Evolutionary conservation across 1,140 invertebrate species (phyloP).

Genomic region (Drosophila micromelanica): DNA sequence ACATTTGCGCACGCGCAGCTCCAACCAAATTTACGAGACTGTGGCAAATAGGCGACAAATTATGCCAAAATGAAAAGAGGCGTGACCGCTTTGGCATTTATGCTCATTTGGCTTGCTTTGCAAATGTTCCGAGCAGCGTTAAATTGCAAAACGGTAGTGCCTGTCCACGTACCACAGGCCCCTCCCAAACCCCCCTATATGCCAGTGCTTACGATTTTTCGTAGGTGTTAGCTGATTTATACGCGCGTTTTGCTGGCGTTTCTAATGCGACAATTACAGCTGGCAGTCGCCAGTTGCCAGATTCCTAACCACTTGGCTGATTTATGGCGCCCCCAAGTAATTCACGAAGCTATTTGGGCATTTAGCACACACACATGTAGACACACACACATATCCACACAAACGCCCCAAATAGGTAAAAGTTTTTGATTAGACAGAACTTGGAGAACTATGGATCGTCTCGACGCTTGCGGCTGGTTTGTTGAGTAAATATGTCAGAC

Average conservation of each 20-base stretch:
- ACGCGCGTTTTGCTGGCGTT: slow-evolving; percentile 73
- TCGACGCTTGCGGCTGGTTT: slow-evolving; percentile 49
- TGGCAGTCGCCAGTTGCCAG: slow-evolving; percentile 51
- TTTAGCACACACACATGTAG: slow-evolving; percentile 59
- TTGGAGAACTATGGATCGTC: slow-evolving; percentile 25
- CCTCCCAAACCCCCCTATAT: neutral
- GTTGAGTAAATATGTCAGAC: slow-evolving; percentile 79
- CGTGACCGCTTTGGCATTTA: slow-evolving; percentile 74
- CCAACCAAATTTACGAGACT: slow-evolving; percentile 62
- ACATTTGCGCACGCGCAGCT: slow-evolving; percentile 75
- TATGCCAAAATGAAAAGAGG: slow-evolving; percentile 76
- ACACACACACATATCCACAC: slow-evolving; percentile 1
- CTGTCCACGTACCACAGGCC: slow-evolving; percentile 17
- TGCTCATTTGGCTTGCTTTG: slow-evolving; percentile 53
- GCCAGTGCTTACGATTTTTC: neutral
- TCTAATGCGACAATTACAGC: slow-evolving; percentile 79
- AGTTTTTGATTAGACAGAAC: slow-evolving; percentile 59
- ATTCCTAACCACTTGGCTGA: slow-evolving; percentile 73
- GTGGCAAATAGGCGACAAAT: slow-evolving; percentile 77
- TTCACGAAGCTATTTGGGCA: slow-evolving; percentile 70
- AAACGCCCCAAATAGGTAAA: slow-evolving; percentile 49
- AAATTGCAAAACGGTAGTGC: slow-evolving; percentile 55
- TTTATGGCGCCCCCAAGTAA: slow-evolving; percentile 70
- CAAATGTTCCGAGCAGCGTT: slow-evolving; percentile 51
- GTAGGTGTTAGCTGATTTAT: slow-evolving; percentile 74